Evolutionary conservation across 2,797 vertebrate species (phyloP).

Genomic region (Sebastes hubbsi): DNA sequence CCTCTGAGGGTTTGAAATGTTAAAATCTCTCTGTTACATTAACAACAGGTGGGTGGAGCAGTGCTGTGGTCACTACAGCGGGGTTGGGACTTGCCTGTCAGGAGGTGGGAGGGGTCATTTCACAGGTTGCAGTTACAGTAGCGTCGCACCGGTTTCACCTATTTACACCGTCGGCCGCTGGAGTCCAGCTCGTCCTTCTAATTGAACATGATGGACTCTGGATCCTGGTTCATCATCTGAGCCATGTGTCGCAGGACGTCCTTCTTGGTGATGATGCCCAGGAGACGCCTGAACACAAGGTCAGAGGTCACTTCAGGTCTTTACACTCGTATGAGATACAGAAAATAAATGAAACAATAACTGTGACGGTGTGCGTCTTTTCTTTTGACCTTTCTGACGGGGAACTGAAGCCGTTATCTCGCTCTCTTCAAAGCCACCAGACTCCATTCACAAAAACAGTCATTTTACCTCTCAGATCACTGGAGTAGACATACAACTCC

Average conservation of each 20-base stretch:
- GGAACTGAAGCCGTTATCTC: too few relatives aligned
- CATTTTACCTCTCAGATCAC: too few relatives aligned
- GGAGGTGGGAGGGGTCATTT: constrained; percentile 14
- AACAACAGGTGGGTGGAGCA: background rate
- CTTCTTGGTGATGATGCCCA: constrained; percentile 99
- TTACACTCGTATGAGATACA: too few relatives aligned
- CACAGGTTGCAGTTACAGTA: constrained; percentile 45
- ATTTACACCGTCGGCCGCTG: constrained; percentile 29
- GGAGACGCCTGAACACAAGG: constrained; percentile 86
- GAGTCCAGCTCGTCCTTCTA: constrained; percentile 50
- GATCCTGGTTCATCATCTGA: constrained; percentile 99
- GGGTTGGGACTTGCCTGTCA: constrained; percentile 9
- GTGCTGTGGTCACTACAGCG: background rate
- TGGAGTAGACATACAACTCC: too few relatives aligned
- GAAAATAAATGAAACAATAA: too few relatives aligned
- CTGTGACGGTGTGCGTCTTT: too few relatives aligned
- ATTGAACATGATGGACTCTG: constrained; percentile 98
- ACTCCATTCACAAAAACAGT: too few relatives aligned
- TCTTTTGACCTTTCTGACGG: too few relatives aligned
- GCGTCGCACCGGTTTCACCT: constrained; percentile 41
- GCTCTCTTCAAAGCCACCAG: too few relatives aligned
- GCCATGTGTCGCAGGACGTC: constrained; percentile 98
- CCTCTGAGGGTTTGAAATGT: background rate
- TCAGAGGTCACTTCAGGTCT: background rate
- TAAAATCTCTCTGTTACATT: background rate